Evolutionary conservation across 2,797 vertebrate species (phyloP), one percentile per base, ranked within the genome.

Genomic region (Eupleurogrammus muticus): DNA sequence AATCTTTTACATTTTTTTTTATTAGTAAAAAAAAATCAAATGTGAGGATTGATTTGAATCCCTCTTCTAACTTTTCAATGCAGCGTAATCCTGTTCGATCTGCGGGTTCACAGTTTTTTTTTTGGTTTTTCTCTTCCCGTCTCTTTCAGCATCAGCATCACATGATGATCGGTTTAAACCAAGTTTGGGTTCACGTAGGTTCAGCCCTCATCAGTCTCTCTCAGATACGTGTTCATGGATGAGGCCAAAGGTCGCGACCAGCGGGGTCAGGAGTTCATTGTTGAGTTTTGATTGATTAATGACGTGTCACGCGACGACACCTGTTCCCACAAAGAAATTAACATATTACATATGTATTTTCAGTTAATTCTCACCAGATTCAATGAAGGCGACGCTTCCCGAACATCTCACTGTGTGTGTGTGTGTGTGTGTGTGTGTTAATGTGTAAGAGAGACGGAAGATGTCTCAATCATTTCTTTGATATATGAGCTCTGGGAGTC

Each of bases 201-300:
- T 82, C 62, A 72, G 62, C 54, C 55, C 66, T 83, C 80, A 80
- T 87, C 73, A 62, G 68, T 80, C 79, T 73, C 47, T 60, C 28
- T 81, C 73, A 72, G 65, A 74, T 64, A 40, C 56, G 77, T 40
- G 75, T 79, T 84, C 70, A 65, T 47, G 42, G 61, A 55, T 52
- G 65, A 79, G 90, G 82, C 84, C 78, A 85, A 66, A 89, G 85
- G 83, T 83, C 78, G 49, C 23, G 78, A 80, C 83, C 84, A 40
- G 34, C 54, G 64, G 58, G 71, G 79, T 69, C 55, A 23, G 50
- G 70, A 73, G 80, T 76, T 84, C 74, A 87, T 89, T 88, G 90
- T 90, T 90, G 61, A 71, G 42, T 81, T 85, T 40, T 75, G 84
- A 86, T 75, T 92, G 90, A 93, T 93, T 84, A 85, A 93, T 90